Evolutionary conservation across 2,113 vertebrate genomes (phyloP).

Genomic region (Oxyura jamaicensis): DNA sequence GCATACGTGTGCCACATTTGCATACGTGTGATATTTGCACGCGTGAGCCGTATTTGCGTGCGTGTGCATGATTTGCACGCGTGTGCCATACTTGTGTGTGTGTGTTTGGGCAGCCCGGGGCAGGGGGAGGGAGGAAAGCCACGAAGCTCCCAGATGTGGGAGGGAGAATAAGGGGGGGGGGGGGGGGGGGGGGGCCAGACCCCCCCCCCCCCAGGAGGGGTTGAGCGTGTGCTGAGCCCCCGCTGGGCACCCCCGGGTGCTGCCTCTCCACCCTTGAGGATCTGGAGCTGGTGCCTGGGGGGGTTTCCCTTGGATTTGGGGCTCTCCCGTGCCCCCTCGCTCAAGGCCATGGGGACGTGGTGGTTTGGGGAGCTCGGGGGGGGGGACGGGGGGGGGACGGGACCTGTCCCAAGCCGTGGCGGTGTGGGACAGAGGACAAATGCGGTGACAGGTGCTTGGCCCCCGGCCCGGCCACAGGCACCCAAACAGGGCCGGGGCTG

Average conservation of each 20-base stretch:
- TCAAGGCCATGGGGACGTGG: neutral
- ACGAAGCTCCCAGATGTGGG: too few relatives aligned
- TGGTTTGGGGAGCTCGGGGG: neutral
- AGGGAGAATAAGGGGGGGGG: neutral
- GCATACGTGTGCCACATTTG: accelerated
- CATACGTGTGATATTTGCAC: accelerated
- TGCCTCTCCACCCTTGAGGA: neutral
- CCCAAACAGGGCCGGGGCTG: neutral
- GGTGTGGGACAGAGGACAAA: neutral
- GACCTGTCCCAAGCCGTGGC: too few relatives aligned
- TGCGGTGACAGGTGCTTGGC: conserved; percentile 52
- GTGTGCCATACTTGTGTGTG: accelerated
- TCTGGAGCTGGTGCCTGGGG: accelerated
- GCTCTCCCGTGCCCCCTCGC: neutral
- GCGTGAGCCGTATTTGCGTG: accelerated
- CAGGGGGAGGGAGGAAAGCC: too few relatives aligned
- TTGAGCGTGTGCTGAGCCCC: neutral
- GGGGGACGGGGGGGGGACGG: accelerated
- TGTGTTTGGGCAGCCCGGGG: neutral
- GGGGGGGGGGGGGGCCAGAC: too few relatives aligned
- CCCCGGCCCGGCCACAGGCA: neutral
- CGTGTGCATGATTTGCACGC: accelerated
- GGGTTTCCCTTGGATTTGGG: neutral
- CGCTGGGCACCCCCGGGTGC: neutral
- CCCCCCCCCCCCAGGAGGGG: accelerated